phyloP scores from a whole-genome alignment of 2,113 vertebrate species.

The Eleginops maclovinus region DNA sequence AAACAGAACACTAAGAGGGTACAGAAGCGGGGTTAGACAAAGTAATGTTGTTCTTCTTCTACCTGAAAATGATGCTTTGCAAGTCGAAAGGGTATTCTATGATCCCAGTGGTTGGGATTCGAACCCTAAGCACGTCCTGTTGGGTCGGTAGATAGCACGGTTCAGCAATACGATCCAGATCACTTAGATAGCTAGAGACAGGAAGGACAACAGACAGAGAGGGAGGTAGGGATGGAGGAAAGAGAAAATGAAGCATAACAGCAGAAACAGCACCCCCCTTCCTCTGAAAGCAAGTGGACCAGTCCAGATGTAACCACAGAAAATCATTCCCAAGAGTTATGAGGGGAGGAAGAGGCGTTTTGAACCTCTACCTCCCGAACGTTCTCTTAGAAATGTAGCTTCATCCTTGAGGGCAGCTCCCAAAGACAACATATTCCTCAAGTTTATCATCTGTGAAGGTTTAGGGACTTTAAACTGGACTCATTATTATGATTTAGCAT shows the following conservation, averaged over 20 bases:
- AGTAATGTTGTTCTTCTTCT: conserved; percentile 63
- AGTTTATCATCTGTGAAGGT: conserved; percentile 4
- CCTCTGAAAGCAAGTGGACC: conserved; percentile 64
- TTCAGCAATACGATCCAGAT: conserved; percentile 95
- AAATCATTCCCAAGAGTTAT: conserved; percentile 56
- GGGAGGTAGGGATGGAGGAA: conserved; percentile 31
- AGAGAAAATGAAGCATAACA: conserved; percentile 78
- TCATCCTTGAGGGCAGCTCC: conserved; percentile 66
- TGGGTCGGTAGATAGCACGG: conserved; percentile 96
- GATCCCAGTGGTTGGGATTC: conserved; percentile 97
- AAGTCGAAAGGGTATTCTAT: conserved; percentile 99
- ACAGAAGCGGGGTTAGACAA: conserved; percentile 49
- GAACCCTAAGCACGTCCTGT: conserved; percentile 97
- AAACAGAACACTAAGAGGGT: conserved; percentile 7
- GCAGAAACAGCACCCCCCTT: conserved; percentile 66
- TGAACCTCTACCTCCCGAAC: conserved; percentile 41
- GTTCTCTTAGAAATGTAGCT: conserved; percentile 52
- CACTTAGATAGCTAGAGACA: conserved; percentile 93
- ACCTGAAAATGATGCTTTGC: conserved; percentile 99
- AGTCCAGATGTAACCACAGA: conserved; percentile 62
- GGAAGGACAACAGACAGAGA: conserved; percentile 66
- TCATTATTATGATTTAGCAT: conserved; percentile 24
- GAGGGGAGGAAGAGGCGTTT: conserved; percentile 35
- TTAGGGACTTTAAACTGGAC: conserved; percentile 9
- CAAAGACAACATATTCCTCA: conserved; percentile 48